Evolutionary conservation across 2,888 invertebrate species (phyloP), one percentile per base, ranked within the genome.

Genomic region (Stegana nigrithorax): DNA sequence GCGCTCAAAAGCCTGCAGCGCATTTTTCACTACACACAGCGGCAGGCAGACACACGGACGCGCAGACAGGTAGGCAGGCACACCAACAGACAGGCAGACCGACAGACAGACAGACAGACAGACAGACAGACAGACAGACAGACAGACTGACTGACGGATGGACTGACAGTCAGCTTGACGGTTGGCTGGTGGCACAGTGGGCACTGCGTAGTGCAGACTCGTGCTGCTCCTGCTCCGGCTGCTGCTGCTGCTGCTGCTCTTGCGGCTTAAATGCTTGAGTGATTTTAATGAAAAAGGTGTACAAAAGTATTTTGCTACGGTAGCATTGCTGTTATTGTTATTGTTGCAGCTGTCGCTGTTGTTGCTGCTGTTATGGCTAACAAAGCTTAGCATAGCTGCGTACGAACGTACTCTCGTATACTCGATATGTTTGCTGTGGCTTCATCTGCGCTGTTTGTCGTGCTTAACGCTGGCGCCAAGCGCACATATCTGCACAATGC

Each of bases 201-300:
- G n/a, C n/a, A n/a, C n/a, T n/a, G n/a, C n/a, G n/a, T n/a, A n/a
- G n/a, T n/a, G n/a, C n/a, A n/a, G n/a, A n/a, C n/a, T n/a, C n/a
- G n/a, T n/a, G n/a, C n/a, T n/a, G n/a, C n/a, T n/a, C n/a, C n/a
- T n/a, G n/a, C n/a, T n/a, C n/a, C n/a, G n/a, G n/a, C n/a, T n/a
- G n/a, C n/a, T n/a, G n/a, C n/a, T n/a, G n/a, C n/a, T n/a, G n/a
- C n/a, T n/a, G n/a, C n/a, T n/a, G n/a, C n/a, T n/a, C n/a, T n/a
- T n/a, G n/a, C n/a, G 51, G 51, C 27, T 51, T 51, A 51, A 29
- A 55, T 55, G 53, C 53, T 23, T 55, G 26, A 55, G 53, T 55
- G 53, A 55, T 55, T 55, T 55, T 32, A 55, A 55, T 55, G 36
- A 36, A 55, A 55, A 55, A 55, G 53, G 26, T 32, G 53, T 36